Evolutionary conservation across 2,888 invertebrate genomes (phyloP), one percentile per base, ranked within the genome.

Genomic region (Eupithecia exiguata): DNA sequence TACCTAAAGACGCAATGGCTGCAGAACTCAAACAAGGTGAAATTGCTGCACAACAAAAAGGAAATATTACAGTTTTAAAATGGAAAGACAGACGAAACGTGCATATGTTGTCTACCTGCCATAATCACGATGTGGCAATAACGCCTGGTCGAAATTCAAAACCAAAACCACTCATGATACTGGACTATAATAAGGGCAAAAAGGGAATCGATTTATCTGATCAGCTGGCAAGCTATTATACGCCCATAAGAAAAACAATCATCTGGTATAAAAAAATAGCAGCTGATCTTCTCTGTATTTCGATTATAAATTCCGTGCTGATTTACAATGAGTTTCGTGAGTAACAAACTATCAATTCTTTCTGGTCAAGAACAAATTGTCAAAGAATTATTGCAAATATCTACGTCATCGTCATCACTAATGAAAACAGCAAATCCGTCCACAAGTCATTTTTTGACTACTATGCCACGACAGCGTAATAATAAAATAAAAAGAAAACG

Each of bases 1-100:
- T 81, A 58, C 81, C 81, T 35, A 46, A 68, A 76, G 70, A 74
- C 18, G 78, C 80, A 21, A 77, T 74, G 70, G 65, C 76, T 21
- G 72, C 75, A 65, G 74, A 75, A 35, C 70, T 80, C 46, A 78
- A 63, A 73, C 70, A 49, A 67, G 79, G 79, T 69, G 76, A 80
- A 68, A 43, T 72, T 30, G 74, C 71, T 67, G 79, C 75, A 21
- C 68, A 62, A 62, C 80, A 80, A 70, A 75, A 72, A 49, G 65
- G 79, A 72, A 72, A 66, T 70, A 43, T 75, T 38, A 80, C 80
- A 40, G 72, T 78, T 53, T 49, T 81, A 72, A 81, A 80, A 75
- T 79, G 80, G 80, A 73, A 74, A 40, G 80, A 80, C 74, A 74
- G 77, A 74, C 62, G 79, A 25, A 78, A 81, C 66, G 81, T 79